These are phyloP conservation scores for Pao palembangensis DNA, from an alignment of 2,113 vertebrate genomes.

Conservation along the genomic window DNA sequence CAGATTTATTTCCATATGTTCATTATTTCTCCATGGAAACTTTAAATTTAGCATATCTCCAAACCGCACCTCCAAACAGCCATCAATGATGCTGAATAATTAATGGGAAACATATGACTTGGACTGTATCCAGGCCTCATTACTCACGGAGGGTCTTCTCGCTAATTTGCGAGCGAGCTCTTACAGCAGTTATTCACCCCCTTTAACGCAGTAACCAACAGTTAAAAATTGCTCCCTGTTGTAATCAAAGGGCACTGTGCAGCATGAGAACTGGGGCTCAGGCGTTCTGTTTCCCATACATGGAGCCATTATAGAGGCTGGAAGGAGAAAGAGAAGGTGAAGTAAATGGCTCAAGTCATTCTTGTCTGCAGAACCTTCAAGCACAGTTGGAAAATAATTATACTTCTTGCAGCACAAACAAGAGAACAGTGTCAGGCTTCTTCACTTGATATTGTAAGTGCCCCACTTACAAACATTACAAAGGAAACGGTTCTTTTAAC, in stretches of 20 bases:
- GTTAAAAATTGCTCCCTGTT: slow-evolving; percentile 28
- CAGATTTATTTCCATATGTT: not conserved
- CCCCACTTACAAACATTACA: too few species aligned
- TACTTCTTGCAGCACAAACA: not conserved
- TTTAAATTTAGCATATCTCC: not conserved
- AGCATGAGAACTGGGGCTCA: slow-evolving; percentile 50
- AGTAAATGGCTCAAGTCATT: not conserved
- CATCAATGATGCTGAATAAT: slow-evolving; percentile 48
- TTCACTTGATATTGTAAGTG: not conserved
- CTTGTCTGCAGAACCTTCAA: too few species aligned
- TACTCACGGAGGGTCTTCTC: slow-evolving; percentile 30
- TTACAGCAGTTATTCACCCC: slow-evolving; percentile 36
- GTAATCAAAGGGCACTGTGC: slow-evolving; percentile 57
- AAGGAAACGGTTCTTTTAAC: too few species aligned
- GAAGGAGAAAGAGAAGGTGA: not conserved
- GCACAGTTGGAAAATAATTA: too few species aligned
- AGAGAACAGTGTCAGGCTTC: not conserved
- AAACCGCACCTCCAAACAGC: slow-evolving; percentile 11
- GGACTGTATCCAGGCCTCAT: slow-evolving; percentile 29
- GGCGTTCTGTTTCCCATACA: slow-evolving; percentile 26
- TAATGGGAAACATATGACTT: slow-evolving; percentile 40
- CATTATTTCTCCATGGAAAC: slow-evolving; percentile 3
- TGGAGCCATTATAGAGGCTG: slow-evolving; percentile 17
- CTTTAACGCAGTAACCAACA: slow-evolving; percentile 20
- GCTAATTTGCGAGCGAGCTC: slow-evolving; percentile 32